Conservation (phyloP, 1,140 invertebrate genomes). For the Chlorops oryzae region DNA sequence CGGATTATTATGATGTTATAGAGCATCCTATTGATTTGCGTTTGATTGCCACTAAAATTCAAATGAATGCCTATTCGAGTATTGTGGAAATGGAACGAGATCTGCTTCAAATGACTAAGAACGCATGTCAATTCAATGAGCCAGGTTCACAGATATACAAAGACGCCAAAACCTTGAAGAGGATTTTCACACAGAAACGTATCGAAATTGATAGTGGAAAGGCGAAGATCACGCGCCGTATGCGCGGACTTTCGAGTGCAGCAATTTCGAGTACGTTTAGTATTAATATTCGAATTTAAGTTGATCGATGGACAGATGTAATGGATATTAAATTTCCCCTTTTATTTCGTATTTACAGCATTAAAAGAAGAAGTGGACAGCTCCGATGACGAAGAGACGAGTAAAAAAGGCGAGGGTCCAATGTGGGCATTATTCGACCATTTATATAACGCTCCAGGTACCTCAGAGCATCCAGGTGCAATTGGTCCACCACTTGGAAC, state of each 20-base stretch:
- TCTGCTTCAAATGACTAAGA: slow-evolving; percentile 83
- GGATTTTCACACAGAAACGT: slow-evolving; percentile 56
- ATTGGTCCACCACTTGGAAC: slow-evolving; percentile 70
- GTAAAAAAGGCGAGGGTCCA: slow-evolving; percentile 49
- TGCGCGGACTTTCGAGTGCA: slow-evolving; percentile 33
- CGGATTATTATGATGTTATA: slow-evolving; percentile 95
- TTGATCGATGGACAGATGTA: not conserved
- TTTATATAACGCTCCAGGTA: slow-evolving; percentile 46
- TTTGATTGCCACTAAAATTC: slow-evolving; percentile 86
- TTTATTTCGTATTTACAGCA: slow-evolving; percentile 16
- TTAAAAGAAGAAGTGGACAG: slow-evolving; percentile 43
- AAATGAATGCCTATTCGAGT: slow-evolving; percentile 68
- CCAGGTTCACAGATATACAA: slow-evolving; percentile 95
- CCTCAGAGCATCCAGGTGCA: slow-evolving; percentile 41
- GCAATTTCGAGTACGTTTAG: slow-evolving; percentile 27
- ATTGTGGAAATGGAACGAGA: slow-evolving; percentile 86
- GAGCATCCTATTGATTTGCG: slow-evolving; percentile 93
- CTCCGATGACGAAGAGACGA: slow-evolving; percentile 44
- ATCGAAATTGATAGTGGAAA: slow-evolving; percentile 49
- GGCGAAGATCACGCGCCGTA: slow-evolving; percentile 28
- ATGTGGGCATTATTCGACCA: slow-evolving; percentile 53
- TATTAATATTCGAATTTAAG: no score
- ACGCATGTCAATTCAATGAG: slow-evolving; percentile 95
- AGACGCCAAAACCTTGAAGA: slow-evolving; percentile 85
- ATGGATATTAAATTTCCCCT: not conserved